phyloP scores from a whole-genome alignment of 35 echinoderm and acorn worm species.

The Ophioderma brevispina region DNA sequence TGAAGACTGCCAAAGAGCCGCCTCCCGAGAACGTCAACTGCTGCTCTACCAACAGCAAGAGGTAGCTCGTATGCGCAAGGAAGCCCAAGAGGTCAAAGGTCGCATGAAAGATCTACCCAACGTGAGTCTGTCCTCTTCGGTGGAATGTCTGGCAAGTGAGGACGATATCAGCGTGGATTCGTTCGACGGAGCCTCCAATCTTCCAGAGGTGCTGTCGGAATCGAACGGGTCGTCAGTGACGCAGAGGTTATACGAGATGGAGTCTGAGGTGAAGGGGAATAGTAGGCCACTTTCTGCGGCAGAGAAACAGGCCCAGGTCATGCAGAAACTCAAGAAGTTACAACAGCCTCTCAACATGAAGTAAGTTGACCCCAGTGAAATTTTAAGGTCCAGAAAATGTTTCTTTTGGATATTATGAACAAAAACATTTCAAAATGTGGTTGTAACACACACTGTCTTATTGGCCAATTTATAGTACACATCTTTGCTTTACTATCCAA shows the following conservation, averaged over 20 bases:
- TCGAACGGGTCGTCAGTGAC: background rate
- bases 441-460: too few species aligned
- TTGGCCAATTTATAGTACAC: too few species aligned
- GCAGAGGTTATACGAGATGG: background rate
- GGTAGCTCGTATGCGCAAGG: slow-evolving; percentile 68
- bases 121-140: slow-evolving; percentile 4
- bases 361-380: too few species aligned
- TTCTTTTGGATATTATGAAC: too few species aligned
- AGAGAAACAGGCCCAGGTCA: slow-evolving; percentile 86
- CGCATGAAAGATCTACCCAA: slow-evolving; percentile 67
- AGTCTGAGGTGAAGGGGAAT: too few species aligned
- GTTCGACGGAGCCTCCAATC: slow-evolving; percentile 11
- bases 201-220: slow-evolving; percentile 33
- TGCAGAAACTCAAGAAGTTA: slow-evolving; percentile 90
- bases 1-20: slow-evolving; percentile 64
- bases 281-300: slow-evolving; percentile 39
- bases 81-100: slow-evolving; percentile 65
- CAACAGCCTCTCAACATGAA: slow-evolving; percentile 71
- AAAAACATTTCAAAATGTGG: too few species aligned
- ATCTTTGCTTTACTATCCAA: too few species aligned
- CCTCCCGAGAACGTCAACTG: slow-evolving; percentile 61
- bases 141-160: slow-evolving; percentile 11
- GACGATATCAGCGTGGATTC: slow-evolving; percentile 36
- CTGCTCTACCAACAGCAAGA: slow-evolving; percentile 85
- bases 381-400: too few species aligned